Conservation (phyloP, 2,888 invertebrate genomes). For the Drymonia ruficornis region DNA sequence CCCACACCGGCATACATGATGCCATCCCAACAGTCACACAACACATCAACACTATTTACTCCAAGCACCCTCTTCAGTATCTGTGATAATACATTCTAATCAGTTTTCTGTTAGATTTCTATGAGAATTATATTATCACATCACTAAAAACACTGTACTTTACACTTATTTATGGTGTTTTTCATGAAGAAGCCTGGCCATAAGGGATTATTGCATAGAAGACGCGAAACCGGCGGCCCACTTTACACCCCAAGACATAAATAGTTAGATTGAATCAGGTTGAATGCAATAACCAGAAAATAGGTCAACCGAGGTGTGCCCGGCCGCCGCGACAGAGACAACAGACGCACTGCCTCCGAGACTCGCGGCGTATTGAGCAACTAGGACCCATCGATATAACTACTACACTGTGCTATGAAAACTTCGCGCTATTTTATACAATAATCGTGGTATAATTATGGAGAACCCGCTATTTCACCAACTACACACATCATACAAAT, state of each 20-base stretch:
- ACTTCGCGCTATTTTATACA: constrained; percentile 32
- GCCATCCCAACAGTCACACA: constrained; percentile 52
- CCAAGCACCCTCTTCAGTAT: constrained; percentile 26
- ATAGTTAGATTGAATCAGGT: constrained; percentile 78
- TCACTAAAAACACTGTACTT: constrained; percentile 18
- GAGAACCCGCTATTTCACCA: constrained; percentile 31
- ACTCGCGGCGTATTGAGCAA: constrained; percentile 59
- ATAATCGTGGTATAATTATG: constrained; percentile 40
- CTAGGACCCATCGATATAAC: constrained; percentile 55
- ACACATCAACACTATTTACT: constrained; percentile 43
- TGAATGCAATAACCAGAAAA: constrained; percentile 82
- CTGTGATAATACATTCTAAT: constrained; percentile 21
- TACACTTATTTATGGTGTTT: constrained; percentile 7
- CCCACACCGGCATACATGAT: constrained; percentile 36
- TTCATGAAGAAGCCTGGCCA: constrained; percentile 21
- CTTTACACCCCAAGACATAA: constrained; percentile 75
- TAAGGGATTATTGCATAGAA: constrained; percentile 57
- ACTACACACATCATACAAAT: constrained; percentile 38
- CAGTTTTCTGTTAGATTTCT: constrained; percentile 7
- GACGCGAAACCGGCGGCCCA: constrained; percentile 71
- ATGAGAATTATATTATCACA: constrained; percentile 13
- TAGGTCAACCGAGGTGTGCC: constrained; percentile 84
- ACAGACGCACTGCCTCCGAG: constrained; percentile 64
- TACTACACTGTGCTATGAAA: constrained; percentile 33
- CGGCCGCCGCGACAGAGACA: constrained; percentile 72